These are phyloP conservation scores for Drosophila formosana DNA, from an alignment of 2,888 invertebrate species.

Conservation along the genomic window DNA sequence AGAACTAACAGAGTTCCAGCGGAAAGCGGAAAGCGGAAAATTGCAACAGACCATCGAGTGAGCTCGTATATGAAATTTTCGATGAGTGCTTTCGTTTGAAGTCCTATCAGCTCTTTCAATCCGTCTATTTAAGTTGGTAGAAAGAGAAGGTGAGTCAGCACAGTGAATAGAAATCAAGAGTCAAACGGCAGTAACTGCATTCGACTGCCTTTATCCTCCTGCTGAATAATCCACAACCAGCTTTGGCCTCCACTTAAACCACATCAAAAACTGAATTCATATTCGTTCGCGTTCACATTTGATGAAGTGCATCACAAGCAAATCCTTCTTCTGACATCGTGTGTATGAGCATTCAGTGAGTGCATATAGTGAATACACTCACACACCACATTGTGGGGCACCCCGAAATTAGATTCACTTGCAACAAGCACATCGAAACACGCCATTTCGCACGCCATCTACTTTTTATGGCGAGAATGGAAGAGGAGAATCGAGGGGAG, in stretches of 20 bases:
- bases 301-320: conserved; percentile 41
- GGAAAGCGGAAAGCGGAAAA: conserved; percentile 11
- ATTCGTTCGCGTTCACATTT: conserved; percentile 23
- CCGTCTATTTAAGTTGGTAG: too few species aligned
- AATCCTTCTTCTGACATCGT: conserved; percentile 20
- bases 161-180: neutral
- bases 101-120: neutral
- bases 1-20: conserved; percentile 1
- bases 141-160: too few species aligned
- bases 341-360: neutral
- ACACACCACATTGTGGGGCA: conserved; percentile 6
- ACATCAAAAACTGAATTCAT: conserved; percentile 24
- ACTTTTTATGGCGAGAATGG: conserved; percentile 20
- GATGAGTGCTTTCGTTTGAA: neutral
- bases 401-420: conserved; percentile 42
- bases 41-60: conserved; percentile 17
- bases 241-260: conserved; percentile 2
- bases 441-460: conserved; percentile 50
- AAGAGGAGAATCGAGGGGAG: neutral
- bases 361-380: conserved; percentile 7
- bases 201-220: conserved; percentile 1
- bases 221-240: neutral
- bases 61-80: conserved; percentile 39
- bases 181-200: neutral
- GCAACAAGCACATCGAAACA: conserved; percentile 28